phyloP scores from a whole-genome alignment of 2,113 vertebrate genomes.

The Mandrillus leucophaeus region DNA sequence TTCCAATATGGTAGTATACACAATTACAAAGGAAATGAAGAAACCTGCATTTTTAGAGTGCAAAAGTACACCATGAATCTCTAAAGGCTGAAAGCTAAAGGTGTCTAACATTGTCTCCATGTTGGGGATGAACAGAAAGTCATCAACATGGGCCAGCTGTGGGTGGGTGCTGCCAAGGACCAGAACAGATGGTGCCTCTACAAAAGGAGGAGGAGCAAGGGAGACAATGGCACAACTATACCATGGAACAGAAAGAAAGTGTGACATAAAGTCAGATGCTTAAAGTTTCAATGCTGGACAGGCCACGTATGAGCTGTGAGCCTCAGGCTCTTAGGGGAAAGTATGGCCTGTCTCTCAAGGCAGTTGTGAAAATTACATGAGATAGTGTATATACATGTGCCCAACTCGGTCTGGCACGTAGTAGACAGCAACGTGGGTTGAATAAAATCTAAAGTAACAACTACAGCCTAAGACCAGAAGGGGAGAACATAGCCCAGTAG shows the following conservation, averaged over 20 bases:
- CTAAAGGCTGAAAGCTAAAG: neutral
- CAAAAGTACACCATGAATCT: neutral
- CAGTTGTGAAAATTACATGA: neutral
- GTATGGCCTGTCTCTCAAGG: neutral
- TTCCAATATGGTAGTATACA: neutral
- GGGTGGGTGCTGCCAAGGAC: neutral
- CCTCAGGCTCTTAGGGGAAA: neutral
- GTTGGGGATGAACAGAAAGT: neutral
- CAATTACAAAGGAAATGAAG: neutral
- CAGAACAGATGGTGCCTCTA: neutral
- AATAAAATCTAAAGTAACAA: neutral
- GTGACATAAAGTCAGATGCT: neutral
- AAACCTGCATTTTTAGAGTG: neutral
- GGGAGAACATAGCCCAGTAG: neutral
- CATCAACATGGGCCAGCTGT: neutral
- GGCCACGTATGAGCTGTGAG: neutral
- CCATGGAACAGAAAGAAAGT: neutral
- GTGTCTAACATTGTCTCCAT: neutral
- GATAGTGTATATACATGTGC: neutral
- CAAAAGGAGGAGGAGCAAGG: neutral
- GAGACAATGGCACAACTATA: neutral
- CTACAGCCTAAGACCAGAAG: neutral
- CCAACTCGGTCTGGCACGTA: neutral
- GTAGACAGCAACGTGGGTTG: neutral
- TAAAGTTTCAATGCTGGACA: neutral